Percentiles rank a stretch among this genome's conserved stretches.
Evolutionary conservation across 2,888 invertebrate genomes (phyloP).

Genomic region (Acanthosepion lycidas): DNA sequence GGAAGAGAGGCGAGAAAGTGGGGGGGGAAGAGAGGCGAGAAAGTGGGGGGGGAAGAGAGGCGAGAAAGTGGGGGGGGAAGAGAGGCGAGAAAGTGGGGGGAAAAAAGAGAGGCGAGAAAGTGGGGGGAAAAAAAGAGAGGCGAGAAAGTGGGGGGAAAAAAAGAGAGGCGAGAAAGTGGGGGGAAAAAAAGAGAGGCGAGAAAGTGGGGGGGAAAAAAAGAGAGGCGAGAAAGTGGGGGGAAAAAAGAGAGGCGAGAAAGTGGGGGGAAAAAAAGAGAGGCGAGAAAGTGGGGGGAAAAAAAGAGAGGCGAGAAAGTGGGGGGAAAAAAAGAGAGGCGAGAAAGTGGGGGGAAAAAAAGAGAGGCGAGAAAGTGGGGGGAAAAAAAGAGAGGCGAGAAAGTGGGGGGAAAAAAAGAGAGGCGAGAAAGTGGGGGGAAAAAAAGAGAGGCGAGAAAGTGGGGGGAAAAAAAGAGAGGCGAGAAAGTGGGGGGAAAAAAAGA

Average conservation of each 20-base stretch:
- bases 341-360: not conserved
- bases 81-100: not conserved
- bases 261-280: not conserved
- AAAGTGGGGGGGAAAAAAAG: not conserved
- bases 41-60: not conserved
- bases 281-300: not conserved
- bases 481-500: not conserved
- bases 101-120: not conserved
- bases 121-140: not conserved
- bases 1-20: not conserved
- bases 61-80: not conserved
- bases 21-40: fast-evolving
- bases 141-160: not conserved
- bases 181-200: not conserved
- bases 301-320: fast-evolving
- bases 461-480: not conserved
- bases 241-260: not conserved
- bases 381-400: no score
- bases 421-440: not conserved
- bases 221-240: not conserved
- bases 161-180: no score
- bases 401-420: not conserved
- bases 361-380: no score
- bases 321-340: not conserved
- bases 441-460: not conserved